Evolutionary conservation across 1,140 invertebrate species (phyloP).

Genomic region (Lysiphlebus fabarum): DNA sequence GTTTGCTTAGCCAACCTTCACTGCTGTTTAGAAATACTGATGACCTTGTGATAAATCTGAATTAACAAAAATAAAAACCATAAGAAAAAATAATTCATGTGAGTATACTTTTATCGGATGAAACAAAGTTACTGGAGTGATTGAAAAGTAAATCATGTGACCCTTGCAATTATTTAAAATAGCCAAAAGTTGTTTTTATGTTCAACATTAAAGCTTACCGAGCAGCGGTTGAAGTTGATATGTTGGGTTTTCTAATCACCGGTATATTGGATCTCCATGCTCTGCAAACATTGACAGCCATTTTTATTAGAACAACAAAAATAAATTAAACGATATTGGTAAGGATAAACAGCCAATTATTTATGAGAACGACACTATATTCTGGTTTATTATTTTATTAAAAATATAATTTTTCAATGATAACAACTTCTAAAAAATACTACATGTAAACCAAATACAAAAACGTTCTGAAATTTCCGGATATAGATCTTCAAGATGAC

Average conservation of each 20-base stretch:
- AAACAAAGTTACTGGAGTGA: not conserved
- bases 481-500: too few species aligned
- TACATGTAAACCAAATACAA: too few species aligned
- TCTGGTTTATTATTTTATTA: too few species aligned
- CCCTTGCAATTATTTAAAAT: slow-evolving; percentile 4
- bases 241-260: slow-evolving; percentile 36
- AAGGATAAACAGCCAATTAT: too few species aligned
- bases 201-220: slow-evolving; percentile 30
- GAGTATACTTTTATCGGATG: not conserved
- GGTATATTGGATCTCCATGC: slow-evolving; percentile 33
- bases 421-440: too few species aligned
- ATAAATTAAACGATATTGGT: too few species aligned
- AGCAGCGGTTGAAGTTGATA: slow-evolving; percentile 28
- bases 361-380: too few species aligned
- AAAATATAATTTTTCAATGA: too few species aligned
- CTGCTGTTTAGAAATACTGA: slow-evolving; percentile 55
- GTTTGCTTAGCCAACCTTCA: slow-evolving; percentile 86
- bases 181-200: not conserved
- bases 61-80: not conserved
- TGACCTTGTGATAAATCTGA: slow-evolving; percentile 46
- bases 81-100: slow-evolving; percentile 22
- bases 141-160: not conserved
- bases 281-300: slow-evolving; percentile 45
- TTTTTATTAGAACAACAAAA: slow-evolving; percentile 14
- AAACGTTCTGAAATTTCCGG: too few species aligned